Base-by-base conservation (phyloP, 2,888 invertebrate species). In the Steinernema scapterisci region DNA sequence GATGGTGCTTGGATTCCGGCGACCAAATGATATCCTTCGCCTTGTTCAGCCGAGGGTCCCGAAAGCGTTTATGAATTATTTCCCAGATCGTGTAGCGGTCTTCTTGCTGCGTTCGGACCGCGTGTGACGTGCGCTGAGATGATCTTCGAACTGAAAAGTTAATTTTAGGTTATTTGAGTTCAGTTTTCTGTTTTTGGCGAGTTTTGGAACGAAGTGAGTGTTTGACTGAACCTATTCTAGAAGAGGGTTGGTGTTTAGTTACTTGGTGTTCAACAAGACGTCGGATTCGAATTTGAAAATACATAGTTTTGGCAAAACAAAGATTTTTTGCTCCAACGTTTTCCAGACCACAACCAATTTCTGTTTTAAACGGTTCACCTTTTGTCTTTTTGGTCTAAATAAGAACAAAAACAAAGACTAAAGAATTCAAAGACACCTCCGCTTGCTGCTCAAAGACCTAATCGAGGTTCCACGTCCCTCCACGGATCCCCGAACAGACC, bases 31-130 rank as follows among this genome's bases (percentile, higher is more conserved):
- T 63, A 27, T 63, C 63, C 63, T 63, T 63, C 16, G 9, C 16
- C 16, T n/a, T 27, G 38, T 27, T 27, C 16, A 16, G 7, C 31
- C 21, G 27, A 1, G 63, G 63, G 63, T 63, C 63, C 31, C 63
- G 63, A n/a, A 63, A 63, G 63, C 63, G 63, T n/a, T 63, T 63
- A 38, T 63, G 63, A 38, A 63, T 63, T 27, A 63, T 63, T 38
- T 63, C 63, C 63, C 63, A 63, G 31, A 63, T 63, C 38, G 63
- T 27, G 63, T 63, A 63, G 7, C 63, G 63, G 27, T 63, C 63
- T 25, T 25, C 63, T 13, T 25, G 23, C 16, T 31, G 31, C 38
- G 63, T 25, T 54, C 54, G 54, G 23, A 16, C 16, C 19, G 38
- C 38, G 38, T 38, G 38, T 38, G 48, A 19, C 16, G 19, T 16